Conservation (phyloP, 2,888 invertebrate genomes). For the Macrostomum cliftonense region DNA sequence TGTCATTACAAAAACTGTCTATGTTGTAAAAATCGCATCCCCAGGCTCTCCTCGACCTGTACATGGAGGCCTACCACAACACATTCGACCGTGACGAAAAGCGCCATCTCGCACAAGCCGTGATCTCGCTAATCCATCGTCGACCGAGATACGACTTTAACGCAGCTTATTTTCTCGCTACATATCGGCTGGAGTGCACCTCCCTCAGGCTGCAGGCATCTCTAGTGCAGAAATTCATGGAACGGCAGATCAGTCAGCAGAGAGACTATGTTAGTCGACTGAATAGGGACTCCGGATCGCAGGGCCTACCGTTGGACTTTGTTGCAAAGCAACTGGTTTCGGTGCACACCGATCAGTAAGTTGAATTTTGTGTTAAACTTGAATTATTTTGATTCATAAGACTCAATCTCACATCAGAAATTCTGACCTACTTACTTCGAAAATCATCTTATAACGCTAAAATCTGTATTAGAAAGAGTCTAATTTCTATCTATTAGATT, state of each 20-base stretch:
- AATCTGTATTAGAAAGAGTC: too few species aligned
- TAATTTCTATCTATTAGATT: too few species aligned
- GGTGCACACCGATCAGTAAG: conserved; percentile 4
- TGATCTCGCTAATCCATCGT: conserved; percentile 28
- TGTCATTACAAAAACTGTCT: too few species aligned
- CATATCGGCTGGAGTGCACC: conserved; percentile 30
- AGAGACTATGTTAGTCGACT: conserved; percentile 28
- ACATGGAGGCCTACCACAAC: conserved; percentile 35
- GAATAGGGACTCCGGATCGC: conserved; percentile 14
- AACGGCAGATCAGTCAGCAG: conserved; percentile 28
- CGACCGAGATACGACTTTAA: conserved; percentile 28
- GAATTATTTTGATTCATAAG: neutral
- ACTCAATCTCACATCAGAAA: neutral
- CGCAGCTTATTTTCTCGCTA: conserved; percentile 25
- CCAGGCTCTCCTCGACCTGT: conserved; percentile 25
- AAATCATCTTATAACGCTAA: too few species aligned
- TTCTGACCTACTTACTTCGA: neutral
- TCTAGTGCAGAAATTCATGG: conserved; percentile 28
- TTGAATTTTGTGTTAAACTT: too few species aligned
- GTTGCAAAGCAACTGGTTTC: conserved; percentile 3
- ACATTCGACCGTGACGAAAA: conserved; percentile 32
- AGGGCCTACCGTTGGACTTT: conserved; percentile 6
- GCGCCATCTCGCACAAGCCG: conserved; percentile 25
- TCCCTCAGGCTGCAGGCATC: conserved; percentile 22
- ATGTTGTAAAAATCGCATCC: too few species aligned